Conservation (phyloP, 2,797 vertebrate genomes). For the Falco concolor region DNA sequence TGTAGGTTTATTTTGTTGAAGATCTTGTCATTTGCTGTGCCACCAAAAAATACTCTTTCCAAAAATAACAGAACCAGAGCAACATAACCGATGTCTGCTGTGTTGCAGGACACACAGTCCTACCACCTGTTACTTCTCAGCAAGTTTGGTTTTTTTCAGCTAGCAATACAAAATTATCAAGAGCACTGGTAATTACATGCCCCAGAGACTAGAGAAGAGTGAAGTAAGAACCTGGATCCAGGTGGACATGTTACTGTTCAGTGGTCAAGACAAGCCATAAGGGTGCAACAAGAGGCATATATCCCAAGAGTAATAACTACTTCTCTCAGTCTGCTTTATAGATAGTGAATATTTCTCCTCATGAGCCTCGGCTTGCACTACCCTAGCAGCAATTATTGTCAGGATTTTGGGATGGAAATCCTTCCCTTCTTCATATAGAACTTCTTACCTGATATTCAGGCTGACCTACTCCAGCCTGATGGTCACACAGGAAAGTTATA, state of each 20-base stretch:
- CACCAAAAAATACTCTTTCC: neutral
- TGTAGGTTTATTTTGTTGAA: neutral
- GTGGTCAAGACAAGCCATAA: neutral
- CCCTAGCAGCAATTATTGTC: neutral
- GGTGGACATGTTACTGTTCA: neutral
- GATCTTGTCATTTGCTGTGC: neutral
- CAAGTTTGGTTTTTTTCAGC: rapidly evolving
- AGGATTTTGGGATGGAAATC: neutral
- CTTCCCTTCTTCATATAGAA: neutral
- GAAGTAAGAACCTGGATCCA: neutral
- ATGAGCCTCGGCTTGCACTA: neutral
- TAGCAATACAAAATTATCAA: neutral
- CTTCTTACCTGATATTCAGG: slow-evolving; percentile 88
- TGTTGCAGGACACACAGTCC: neutral
- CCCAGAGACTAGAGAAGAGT: neutral
- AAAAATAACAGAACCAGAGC: neutral
- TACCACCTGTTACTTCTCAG: neutral
- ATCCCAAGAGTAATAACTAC: neutral
- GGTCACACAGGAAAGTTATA: slow-evolving; percentile 93
- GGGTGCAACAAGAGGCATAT: neutral
- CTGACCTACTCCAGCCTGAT: slow-evolving; percentile 77
- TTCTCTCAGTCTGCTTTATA: neutral
- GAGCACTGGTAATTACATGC: neutral
- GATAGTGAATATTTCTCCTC: neutral
- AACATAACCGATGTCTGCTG: neutral